Percentiles rank a stretch among this genome's conserved stretches.
Evolutionary conservation across 2,797 vertebrate species (phyloP).

Genomic region (Orestias chungarensis): DNA sequence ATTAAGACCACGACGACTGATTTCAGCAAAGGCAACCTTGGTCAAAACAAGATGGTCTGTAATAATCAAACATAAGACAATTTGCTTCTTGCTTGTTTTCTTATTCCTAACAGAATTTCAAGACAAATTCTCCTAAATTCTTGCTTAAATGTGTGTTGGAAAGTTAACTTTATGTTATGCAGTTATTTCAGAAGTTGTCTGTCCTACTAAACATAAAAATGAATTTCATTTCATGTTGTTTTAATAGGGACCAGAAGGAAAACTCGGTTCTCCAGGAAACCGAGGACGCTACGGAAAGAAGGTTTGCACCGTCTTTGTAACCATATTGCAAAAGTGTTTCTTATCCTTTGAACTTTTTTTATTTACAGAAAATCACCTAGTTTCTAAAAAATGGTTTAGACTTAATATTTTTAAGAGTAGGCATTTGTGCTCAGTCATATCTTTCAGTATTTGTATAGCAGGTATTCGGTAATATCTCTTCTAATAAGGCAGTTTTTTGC

Average conservation of each 20-base stretch:
- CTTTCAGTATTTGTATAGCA: not conserved
- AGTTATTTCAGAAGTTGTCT: not conserved
- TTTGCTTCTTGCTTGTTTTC: not conserved
- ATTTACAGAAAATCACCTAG: no score
- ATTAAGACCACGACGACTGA: not conserved
- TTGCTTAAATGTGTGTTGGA: not conserved
- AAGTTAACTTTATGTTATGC: not conserved
- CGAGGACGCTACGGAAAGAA: constrained; percentile 92
- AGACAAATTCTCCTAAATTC: not conserved
- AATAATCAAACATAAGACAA: no score
- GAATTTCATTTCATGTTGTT: constrained; percentile 10
- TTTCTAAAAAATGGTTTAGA: no score
- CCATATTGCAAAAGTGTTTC: not conserved
- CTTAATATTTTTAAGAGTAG: not conserved
- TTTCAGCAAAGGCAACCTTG: not conserved
- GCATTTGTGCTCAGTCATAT: not conserved
- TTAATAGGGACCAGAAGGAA: constrained; percentile 90
- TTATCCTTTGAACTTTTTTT: not conserved
- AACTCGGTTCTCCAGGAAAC: constrained; percentile 85
- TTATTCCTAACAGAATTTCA: not conserved
- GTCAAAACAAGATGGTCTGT: no score
- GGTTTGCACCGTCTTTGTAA: constrained; percentile 69
- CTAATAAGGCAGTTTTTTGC: no score
- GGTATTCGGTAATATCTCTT: no score
- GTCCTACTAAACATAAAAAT: not conserved